These are phyloP conservation scores for Callosobruchus maculatus DNA, from an alignment of 2,888 invertebrate species.

Conservation along the genomic window DNA sequence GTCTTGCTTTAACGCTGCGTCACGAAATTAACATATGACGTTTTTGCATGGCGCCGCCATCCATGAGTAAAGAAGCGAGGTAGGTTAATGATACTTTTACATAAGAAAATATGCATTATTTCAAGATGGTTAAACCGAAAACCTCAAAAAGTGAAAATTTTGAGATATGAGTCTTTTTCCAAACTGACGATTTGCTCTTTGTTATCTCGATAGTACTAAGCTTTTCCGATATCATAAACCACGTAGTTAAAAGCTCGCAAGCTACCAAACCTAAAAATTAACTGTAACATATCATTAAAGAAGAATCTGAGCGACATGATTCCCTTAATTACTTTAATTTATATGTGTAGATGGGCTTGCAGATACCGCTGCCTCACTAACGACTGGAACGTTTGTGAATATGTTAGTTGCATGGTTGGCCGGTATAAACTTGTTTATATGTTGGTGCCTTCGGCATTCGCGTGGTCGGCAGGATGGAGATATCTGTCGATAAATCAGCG, in stretches of 20 bases:
- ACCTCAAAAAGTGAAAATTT: too few relatives aligned
- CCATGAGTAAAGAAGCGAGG: too few relatives aligned
- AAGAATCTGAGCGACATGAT: conserved; percentile 49
- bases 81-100: too few relatives aligned
- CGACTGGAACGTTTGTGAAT: conserved; percentile 43
- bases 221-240: background rate
- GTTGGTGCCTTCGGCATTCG: conserved; percentile 26
- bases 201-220: background rate
- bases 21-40: too few relatives aligned
- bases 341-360: conserved; percentile 44
- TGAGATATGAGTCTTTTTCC: too few relatives aligned
- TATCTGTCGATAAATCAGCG: conserved; percentile 28
- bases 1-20: too few relatives aligned
- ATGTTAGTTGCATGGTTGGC: conserved; percentile 21
- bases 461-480: conserved; percentile 24
- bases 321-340: conserved; percentile 52
- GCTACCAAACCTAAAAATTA: background rate
- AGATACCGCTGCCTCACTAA: conserved; percentile 24
- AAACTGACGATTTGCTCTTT: too few relatives aligned
- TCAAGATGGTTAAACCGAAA: too few relatives aligned
- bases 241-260: background rate
- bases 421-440: conserved; percentile 41
- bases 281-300: conserved; percentile 46
- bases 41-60: too few relatives aligned
- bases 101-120: too few relatives aligned